Base-by-base conservation (phyloP, 2,888 invertebrate genomes). In the Artemia sinica region DNA sequence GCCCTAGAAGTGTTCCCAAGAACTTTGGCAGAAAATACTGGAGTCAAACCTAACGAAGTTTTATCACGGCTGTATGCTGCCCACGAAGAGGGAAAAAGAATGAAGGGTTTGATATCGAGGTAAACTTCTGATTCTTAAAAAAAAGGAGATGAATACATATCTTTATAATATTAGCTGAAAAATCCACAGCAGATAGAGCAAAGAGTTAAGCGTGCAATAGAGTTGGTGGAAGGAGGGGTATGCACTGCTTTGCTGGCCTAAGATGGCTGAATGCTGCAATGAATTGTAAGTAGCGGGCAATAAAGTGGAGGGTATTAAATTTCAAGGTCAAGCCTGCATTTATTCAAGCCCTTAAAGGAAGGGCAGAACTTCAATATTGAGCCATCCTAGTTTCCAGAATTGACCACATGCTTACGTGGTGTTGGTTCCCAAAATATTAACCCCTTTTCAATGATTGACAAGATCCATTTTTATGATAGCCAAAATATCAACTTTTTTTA, bases 21-120 rank as follows among this genome's bases (percentile, higher is more conserved):
- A 77, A 87, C 91, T 1, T 80, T 99, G 69, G 91, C 96, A 2
- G 95, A 97, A 73, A 98, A 97, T 78, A 87, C 91, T 66, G 98
- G 98, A 48, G 84, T 88, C 50, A 89, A 89, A 78, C 86, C 88
- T 12, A 91, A 89, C 28, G 89, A 91, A 75, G 84, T 91, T 18
- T 78, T 98, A 65, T 88, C 91, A 67, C 89, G 91, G 76, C 81
- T 99, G 69, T 88, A 94, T 77, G 88, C 93, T 71, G 89, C 91
- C n/a, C 97, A 98, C 79, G 89, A 89, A 78, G 86, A 87, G 73
- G 91, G 66, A 85, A 91, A 75, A 85, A 86, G 76, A 86, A 83
- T 74, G 79, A 81, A 69, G 98, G 97, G 7, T 89, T 89, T 72
- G 89, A 97, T 77, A 90, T 96, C 75, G 89, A 92, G 74, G 86